Conservation (phyloP, 2,888 invertebrate species). For the Cerastis leucographa region DNA sequence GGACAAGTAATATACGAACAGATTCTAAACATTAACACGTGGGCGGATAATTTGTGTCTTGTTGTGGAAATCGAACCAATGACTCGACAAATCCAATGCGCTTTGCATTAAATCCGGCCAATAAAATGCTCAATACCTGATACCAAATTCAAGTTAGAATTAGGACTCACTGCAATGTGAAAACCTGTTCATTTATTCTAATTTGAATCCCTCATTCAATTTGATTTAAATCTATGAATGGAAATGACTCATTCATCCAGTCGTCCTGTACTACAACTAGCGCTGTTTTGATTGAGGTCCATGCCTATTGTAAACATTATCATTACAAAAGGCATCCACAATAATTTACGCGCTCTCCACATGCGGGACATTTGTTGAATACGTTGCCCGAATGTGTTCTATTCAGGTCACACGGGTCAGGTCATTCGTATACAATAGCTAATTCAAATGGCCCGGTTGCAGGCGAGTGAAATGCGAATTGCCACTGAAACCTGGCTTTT, state of each 20-base stretch:
- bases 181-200: slow-evolving; percentile 53
- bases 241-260: slow-evolving; percentile 28
- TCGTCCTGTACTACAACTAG: slow-evolving; percentile 19
- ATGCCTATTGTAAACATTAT: slow-evolving; percentile 44
- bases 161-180: slow-evolving; percentile 23
- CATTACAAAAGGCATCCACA: slow-evolving; percentile 50
- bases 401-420: slow-evolving; percentile 42
- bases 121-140: slow-evolving; percentile 33
- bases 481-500: slow-evolving; percentile 26
- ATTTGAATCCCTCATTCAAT: slow-evolving; percentile 34
- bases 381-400: slow-evolving; percentile 40
- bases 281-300: slow-evolving; percentile 48
- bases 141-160: slow-evolving; percentile 23
- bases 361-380: slow-evolving; percentile 50
- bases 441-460: slow-evolving; percentile 48
- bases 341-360: slow-evolving; percentile 48
- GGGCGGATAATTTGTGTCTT: slow-evolving; percentile 17
- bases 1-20: not conserved
- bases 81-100: slow-evolving; percentile 23
- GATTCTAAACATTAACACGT: not conserved
- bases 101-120: slow-evolving; percentile 18
- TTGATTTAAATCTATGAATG: slow-evolving; percentile 42
- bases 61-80: slow-evolving; percentile 26
- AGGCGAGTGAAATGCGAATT: slow-evolving; percentile 36
- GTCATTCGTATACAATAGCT: slow-evolving; percentile 40